Conservation (phyloP, 2,797 vertebrate species). For the Percopsis omiscomaycus region DNA sequence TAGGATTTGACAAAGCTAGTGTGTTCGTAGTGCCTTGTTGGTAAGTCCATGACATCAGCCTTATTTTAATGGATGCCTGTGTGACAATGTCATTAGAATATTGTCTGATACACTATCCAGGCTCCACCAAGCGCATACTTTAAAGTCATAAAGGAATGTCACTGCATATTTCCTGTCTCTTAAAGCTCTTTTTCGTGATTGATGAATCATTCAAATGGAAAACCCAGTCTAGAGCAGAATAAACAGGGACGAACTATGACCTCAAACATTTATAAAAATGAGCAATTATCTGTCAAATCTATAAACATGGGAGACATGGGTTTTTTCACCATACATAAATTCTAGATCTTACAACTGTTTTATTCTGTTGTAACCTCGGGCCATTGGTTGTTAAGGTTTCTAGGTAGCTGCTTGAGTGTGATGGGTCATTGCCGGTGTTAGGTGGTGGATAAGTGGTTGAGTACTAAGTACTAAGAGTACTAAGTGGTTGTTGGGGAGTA, state of each 20-base stretch:
- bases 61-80: slow-evolving; percentile 16
- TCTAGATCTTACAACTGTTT: slow-evolving; percentile 7
- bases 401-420: too few species aligned
- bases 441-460: too few species aligned
- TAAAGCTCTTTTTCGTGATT: slow-evolving; percentile 24
- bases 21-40: slow-evolving; percentile 14
- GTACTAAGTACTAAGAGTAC: too few species aligned
- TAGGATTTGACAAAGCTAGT: slow-evolving; percentile 17
- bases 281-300: slow-evolving; percentile 38
- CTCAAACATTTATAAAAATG: slow-evolving; percentile 38
- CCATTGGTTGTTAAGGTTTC: too few species aligned
- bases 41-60: slow-evolving; percentile 16
- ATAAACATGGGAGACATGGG: slow-evolving; percentile 22
- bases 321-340: slow-evolving; percentile 39
- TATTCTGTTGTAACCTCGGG: too few species aligned
- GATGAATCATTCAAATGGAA: slow-evolving; percentile 31
- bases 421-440: too few species aligned
- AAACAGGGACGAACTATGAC: slow-evolving; percentile 29
- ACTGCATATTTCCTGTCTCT: slow-evolving; percentile 23
- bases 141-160: slow-evolving; percentile 2
- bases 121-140: background rate
- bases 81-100: slow-evolving; percentile 20
- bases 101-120: slow-evolving; percentile 28
- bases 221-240: slow-evolving; percentile 9
- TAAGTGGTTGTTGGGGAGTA: too few species aligned